A percentile compares a stretch with the other conserved stretches of the same genome.
phyloP scores from a whole-genome alignment of 2,888 invertebrate genomes.

The Hymenopus coronatus region DNA sequence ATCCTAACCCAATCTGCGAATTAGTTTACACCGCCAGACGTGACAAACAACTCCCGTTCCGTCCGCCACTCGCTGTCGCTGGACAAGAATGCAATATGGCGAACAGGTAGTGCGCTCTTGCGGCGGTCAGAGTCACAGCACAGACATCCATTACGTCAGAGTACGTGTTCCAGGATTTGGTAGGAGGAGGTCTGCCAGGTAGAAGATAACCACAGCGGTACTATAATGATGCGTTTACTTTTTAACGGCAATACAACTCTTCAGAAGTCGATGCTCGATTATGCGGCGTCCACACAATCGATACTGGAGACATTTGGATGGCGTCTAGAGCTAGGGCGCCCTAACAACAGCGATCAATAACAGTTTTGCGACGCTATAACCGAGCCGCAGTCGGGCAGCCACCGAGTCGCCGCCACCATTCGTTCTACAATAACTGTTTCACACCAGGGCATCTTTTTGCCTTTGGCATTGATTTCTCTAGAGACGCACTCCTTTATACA shows the following conservation, averaged over 20 bases:
- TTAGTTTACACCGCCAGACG: not conserved
- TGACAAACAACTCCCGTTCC: too few relatives aligned
- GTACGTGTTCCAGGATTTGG: not conserved
- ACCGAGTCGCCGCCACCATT: not conserved
- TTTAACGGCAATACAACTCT: not conserved
- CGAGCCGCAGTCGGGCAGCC: not conserved
- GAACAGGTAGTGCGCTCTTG: not conserved
- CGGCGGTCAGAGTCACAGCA: not conserved
- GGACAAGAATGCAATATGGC: constrained; percentile 11
- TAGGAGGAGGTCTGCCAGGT: not conserved
- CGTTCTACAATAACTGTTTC: too few relatives aligned
- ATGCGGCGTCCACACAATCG: not conserved
- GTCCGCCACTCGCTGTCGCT: not conserved
- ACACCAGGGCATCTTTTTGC: too few relatives aligned
- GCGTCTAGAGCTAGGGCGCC: not conserved
- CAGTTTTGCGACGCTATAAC: not conserved
- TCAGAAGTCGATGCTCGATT: not conserved
- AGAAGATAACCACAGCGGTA: not conserved
- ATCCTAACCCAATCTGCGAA: not conserved
- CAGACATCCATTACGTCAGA: not conserved
- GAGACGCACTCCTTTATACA: too few relatives aligned
- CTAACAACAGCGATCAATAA: not conserved
- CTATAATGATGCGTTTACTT: not conserved
- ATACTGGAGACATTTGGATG: not conserved
- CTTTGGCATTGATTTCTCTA: too few relatives aligned